Evolutionary conservation across 2,888 invertebrate species (phyloP).

Genomic region (Idaea dimidiata): DNA sequence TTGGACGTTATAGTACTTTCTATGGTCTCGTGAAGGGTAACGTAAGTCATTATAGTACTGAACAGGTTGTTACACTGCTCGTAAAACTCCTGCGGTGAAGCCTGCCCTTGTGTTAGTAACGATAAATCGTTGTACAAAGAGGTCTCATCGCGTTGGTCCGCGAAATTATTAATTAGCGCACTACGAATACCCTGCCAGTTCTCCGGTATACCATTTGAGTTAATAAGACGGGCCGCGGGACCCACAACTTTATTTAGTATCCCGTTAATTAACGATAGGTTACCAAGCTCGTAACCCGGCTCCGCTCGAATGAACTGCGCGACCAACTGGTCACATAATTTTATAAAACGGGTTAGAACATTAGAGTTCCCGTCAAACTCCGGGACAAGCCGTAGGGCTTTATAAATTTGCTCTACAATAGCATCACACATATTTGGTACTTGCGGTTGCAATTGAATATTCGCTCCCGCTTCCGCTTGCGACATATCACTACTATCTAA

Average conservation of each 20-base stretch:
- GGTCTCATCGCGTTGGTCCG: constrained; percentile 32
- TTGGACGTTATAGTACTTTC: constrained; percentile 18
- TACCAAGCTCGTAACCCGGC: constrained; percentile 10
- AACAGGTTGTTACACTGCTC: constrained; percentile 16
- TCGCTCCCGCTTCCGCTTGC: too few relatives aligned
- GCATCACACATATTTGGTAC: not conserved
- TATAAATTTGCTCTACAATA: not conserved
- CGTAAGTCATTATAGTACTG: constrained; percentile 20
- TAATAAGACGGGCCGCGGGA: constrained; percentile 5
- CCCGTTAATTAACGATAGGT: constrained; percentile 22
- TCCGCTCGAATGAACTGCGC: not conserved
- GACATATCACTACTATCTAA: too few relatives aligned
- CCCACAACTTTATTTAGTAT: constrained; percentile 17
- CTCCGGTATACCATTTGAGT: constrained; percentile 27
- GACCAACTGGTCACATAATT: constrained; percentile 29
- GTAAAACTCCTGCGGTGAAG: constrained; percentile 18
- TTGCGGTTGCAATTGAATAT: too few relatives aligned
- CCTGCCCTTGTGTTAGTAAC: constrained; percentile 13
- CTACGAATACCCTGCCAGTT: constrained; percentile 26
- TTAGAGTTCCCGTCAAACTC: constrained; percentile 26
- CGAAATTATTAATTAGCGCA: constrained; percentile 31
- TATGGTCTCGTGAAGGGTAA: constrained; percentile 17
- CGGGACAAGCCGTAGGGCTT: constrained; percentile 15
- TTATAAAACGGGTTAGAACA: constrained; percentile 27
- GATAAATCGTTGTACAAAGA: constrained; percentile 30